Evolutionary conservation across 2,113 vertebrate genomes (phyloP).

Genomic region (Chamaea fasciata): DNA sequence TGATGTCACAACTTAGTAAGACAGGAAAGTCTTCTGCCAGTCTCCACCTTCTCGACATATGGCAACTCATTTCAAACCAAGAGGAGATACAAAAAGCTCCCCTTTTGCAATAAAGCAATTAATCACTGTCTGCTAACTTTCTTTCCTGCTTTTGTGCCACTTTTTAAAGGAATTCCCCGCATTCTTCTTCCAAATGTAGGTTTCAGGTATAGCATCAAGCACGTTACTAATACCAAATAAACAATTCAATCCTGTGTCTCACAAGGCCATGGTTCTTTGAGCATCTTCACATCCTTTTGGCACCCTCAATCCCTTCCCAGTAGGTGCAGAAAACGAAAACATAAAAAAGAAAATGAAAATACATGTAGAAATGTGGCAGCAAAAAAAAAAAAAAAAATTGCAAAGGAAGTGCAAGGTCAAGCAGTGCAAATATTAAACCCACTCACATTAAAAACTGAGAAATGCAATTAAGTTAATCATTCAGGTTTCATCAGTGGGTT

Average conservation of each 20-base stretch:
- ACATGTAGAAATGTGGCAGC: background rate
- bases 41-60: background rate
- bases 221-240: background rate
- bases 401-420: background rate
- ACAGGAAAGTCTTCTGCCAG: conserved; percentile 45
- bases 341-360: background rate
- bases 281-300: background rate
- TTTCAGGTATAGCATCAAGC: background rate
- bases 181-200: background rate
- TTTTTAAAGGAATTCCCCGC: conserved; percentile 48
- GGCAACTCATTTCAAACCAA: conserved; percentile 57
- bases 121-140: conserved; percentile 41
- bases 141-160: background rate
- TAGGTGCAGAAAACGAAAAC: background rate
- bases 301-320: background rate
- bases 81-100: conserved; percentile 26
- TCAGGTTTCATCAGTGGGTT: background rate
- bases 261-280: background rate
- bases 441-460: background rate
- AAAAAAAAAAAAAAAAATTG: background rate
- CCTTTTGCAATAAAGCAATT: conserved; percentile 28
- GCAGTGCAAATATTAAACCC: background rate
- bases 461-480: background rate
- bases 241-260: background rate
- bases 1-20: conserved; percentile 44